Evolutionary conservation across 37 sponge, comb jelly and placozoan genomes (phyloP).

Genomic region (Petrosia ficiformis): DNA sequence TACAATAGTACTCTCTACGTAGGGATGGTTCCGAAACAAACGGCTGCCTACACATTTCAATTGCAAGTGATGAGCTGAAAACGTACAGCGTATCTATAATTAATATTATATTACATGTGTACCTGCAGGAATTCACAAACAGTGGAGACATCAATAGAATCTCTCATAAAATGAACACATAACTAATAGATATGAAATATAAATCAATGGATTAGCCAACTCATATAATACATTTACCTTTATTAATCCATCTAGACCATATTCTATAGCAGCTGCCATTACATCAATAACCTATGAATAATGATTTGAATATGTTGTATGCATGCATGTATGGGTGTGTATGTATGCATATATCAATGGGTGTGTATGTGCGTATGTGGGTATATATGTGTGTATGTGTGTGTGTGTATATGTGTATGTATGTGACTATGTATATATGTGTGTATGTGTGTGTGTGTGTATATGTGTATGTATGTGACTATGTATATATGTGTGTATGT

Average conservation of each 20-base stretch:
- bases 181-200: slow-evolving; percentile 33
- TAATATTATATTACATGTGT: neutral
- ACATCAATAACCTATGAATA: slow-evolving; percentile 77
- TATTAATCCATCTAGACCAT: slow-evolving; percentile 90
- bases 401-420: too few relatives aligned
- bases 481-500: neutral
- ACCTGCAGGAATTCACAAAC: slow-evolving; percentile 93
- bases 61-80: too few relatives aligned
- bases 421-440: too few relatives aligned
- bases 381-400: too few relatives aligned
- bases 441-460: slow-evolving; percentile 3
- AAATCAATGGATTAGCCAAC: neutral
- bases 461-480: too few relatives aligned
- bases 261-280: slow-evolving; percentile 88
- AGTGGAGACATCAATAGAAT: slow-evolving; percentile 76
- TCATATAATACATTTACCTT: slow-evolving; percentile 39
- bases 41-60: too few relatives aligned
- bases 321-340: too few relatives aligned
- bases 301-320: slow-evolving; percentile 12
- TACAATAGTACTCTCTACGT: too few relatives aligned
- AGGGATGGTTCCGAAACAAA: too few relatives aligned
- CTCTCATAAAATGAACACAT: slow-evolving; percentile 91
- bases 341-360: too few relatives aligned
- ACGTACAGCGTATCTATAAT: neutral
- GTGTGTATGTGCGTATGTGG: too few relatives aligned